These are phyloP conservation scores for Drosophila nigricruria DNA, from an alignment of 2,888 invertebrate genomes.

Conservation along the genomic window DNA sequence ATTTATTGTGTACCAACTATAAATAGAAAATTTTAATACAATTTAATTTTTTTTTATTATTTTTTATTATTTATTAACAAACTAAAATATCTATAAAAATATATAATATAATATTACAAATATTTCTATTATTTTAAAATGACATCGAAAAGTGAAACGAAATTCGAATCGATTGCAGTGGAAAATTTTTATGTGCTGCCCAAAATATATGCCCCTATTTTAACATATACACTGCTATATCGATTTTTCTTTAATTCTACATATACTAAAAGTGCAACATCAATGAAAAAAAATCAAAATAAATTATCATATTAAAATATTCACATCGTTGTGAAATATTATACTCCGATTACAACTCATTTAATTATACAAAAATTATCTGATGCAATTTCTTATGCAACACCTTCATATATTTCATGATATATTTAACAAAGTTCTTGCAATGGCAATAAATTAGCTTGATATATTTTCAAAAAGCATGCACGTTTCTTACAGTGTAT, in stretches of 20 bases:
- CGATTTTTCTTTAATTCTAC: background rate
- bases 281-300: background rate
- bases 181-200: background rate
- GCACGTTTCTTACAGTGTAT: conserved; percentile 39
- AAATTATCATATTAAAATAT: background rate
- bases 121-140: background rate
- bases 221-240: conserved; percentile 3
- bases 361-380: background rate
- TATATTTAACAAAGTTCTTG: background rate
- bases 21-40: background rate
- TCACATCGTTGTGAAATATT: background rate
- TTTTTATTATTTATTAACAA: background rate
- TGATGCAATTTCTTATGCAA: conserved; percentile 8
- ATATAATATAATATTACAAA: background rate
- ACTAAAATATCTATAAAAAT: background rate
- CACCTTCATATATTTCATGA: background rate
- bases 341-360: background rate
- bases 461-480: background rate
- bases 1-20: background rate
- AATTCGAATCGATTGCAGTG: background rate
- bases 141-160: background rate
- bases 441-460: background rate
- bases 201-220: background rate
- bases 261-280: background rate
- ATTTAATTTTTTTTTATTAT: background rate